phyloP scores from a whole-genome alignment of 2,113 vertebrate species.

The Notiomystis cincta region DNA sequence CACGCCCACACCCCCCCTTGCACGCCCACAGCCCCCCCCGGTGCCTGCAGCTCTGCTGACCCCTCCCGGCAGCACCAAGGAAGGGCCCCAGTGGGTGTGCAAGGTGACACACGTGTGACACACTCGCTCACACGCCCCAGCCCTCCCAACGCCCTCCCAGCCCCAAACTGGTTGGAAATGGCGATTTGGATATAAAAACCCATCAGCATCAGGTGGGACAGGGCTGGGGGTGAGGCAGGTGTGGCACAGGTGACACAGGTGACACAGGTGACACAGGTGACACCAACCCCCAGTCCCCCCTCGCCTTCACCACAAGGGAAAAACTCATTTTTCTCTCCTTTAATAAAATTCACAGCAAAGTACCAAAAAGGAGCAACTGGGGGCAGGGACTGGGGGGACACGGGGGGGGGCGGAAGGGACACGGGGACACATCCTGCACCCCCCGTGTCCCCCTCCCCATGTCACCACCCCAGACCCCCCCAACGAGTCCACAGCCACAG shows the following conservation, averaged over 20 bases:
- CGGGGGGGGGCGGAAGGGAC: background rate
- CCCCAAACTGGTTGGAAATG: background rate
- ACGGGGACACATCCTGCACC: background rate
- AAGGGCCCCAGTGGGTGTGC: background rate
- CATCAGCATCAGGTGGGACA: background rate
- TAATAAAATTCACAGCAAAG: slow-evolving; percentile 4
- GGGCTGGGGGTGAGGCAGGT: background rate
- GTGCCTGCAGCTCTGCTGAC: background rate
- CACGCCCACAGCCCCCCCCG: background rate
- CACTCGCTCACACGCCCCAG: background rate
- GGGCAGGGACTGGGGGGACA: background rate
- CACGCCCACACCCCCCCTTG: background rate
- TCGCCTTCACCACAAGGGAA: too few species aligned
- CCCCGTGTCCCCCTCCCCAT: background rate
- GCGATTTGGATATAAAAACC: accelerated
- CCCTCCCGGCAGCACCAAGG: background rate
- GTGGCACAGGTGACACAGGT: background rate
- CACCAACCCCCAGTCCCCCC: too few species aligned
- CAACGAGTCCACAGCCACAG: background rate
- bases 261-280: background rate
- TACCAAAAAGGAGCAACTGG: background rate
- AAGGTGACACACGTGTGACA: background rate
- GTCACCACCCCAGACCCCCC: background rate
- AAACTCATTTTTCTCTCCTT: background rate
- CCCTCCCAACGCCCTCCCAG: background rate